These are phyloP conservation scores for Icerya purchasi DNA, from an alignment of 2,888 invertebrate genomes.

Conservation along the genomic window DNA sequence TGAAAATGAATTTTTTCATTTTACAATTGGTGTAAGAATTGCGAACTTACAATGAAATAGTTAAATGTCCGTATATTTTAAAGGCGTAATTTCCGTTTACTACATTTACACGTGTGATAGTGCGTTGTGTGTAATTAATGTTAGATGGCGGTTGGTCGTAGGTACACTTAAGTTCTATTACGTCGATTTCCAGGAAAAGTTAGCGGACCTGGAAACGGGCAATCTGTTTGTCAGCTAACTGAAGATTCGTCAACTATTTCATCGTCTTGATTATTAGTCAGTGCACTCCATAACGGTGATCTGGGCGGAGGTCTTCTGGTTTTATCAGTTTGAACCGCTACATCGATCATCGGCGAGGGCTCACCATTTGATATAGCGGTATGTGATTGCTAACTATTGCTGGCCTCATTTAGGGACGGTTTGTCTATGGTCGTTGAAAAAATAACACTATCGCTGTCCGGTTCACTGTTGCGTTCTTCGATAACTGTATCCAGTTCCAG, in stretches of 20 bases:
- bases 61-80: too few species aligned
- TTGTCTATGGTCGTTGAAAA: constrained; percentile 8
- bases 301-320: constrained; percentile 15
- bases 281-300: constrained; percentile 56
- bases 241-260: background rate
- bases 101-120: too few species aligned
- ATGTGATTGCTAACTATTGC: background rate
- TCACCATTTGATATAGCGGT: constrained; percentile 8
- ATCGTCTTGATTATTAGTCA: constrained; percentile 32
- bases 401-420: constrained; percentile 10
- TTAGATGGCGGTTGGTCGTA: too few species aligned
- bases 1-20: too few species aligned
- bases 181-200: too few species aligned
- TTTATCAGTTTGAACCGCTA: constrained; percentile 15
- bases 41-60: too few species aligned
- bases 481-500: constrained; percentile 63
- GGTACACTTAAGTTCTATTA: too few species aligned
- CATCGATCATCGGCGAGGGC: constrained; percentile 5
- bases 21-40: too few species aligned
- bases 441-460: constrained; percentile 16
- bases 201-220: constrained; percentile 11
- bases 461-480: constrained; percentile 42
- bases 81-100: too few species aligned
- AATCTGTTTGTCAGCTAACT: constrained; percentile 13
- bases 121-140: too few species aligned